Evolutionary conservation across 2,888 invertebrate genomes (phyloP).

Genomic region (Argyresthia goedartella): DNA sequence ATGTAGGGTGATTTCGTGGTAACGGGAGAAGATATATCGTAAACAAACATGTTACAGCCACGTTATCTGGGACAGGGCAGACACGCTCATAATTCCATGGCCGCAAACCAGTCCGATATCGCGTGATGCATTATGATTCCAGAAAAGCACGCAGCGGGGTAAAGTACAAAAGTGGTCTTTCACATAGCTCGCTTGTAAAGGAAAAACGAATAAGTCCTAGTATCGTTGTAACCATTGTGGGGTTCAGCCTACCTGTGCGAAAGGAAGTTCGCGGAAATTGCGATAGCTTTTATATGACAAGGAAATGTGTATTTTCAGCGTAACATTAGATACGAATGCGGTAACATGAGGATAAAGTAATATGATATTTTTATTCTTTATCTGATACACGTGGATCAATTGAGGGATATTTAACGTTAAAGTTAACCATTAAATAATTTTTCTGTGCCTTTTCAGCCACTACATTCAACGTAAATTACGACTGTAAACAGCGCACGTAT

Average conservation of each 20-base stretch:
- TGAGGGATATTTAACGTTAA: too few species aligned
- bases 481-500: conserved; percentile 41
- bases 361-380: too few species aligned
- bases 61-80: conserved; percentile 31
- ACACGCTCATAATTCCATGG: conserved; percentile 23
- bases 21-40: conserved; percentile 1
- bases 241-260: too few species aligned
- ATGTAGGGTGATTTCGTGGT: not conserved
- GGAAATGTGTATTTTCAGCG: too few species aligned
- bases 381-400: too few species aligned
- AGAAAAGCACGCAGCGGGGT: conserved; percentile 18
- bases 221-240: too few species aligned
- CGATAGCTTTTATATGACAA: too few species aligned
- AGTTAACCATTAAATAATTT: conserved; percentile 7
- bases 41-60: conserved; percentile 13
- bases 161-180: conserved; percentile 12
- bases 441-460: conserved; percentile 30
- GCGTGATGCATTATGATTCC: conserved; percentile 28
- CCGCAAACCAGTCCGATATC: conserved; percentile 31
- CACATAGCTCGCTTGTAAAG: too few species aligned
- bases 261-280: too few species aligned
- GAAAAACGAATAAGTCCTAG: too few species aligned
- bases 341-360: too few species aligned
- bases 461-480: conserved; percentile 39
- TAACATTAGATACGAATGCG: too few species aligned